Base-by-base conservation (phyloP, 2,888 invertebrate genomes). In the Dendrolimus houi region DNA sequence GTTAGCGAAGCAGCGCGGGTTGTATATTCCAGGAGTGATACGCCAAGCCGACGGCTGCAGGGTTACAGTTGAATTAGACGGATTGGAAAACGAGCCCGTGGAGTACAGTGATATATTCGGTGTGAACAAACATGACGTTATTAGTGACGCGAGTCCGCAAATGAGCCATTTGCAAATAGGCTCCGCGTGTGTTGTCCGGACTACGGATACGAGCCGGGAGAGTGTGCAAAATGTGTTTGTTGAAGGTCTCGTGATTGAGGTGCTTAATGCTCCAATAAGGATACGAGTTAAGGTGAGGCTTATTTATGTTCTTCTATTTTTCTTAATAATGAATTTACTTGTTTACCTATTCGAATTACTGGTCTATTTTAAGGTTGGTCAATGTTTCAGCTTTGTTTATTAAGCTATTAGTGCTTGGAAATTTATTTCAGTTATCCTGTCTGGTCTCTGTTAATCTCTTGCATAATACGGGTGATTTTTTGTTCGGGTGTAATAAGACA, bases 141-240 rank as follows among this genome's bases (percentile, higher is more conserved):
- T 98, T 71, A 95, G 97, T 74, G 98, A 99, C 82, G 97, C 97
- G 67, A 96, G 97, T 85, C 98, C 98, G 47, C 95, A 94, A 74
- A 93, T 94, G 70, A 94, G 94, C 68, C 96, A 97, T 88, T 93
- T 98, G 73, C 92, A 93, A 64, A 87, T 95, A 60, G 96, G 96
- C 52, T 94, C 95, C 55, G 92, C 94, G 59, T 97, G 98, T 66
- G 98, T 97, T 82, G 95, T 96, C 62, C 92, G 94, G 65, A 94
- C 94, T 69, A 91, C 92, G 55, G 94, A 94, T 66, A 74, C 75
- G 3, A 83, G 77, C 62, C 81, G 92, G 75, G 93, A 92, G 59
- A 91, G 89, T 68, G 93, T 94, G 65, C 93, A 94, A 65, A 93
- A 92, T 78, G 93, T 96, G 69, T 99, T 97, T 82, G 94, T 96